Evolutionary conservation across 2,888 invertebrate species (phyloP).

Genomic region (Byasa hedistus): DNA sequence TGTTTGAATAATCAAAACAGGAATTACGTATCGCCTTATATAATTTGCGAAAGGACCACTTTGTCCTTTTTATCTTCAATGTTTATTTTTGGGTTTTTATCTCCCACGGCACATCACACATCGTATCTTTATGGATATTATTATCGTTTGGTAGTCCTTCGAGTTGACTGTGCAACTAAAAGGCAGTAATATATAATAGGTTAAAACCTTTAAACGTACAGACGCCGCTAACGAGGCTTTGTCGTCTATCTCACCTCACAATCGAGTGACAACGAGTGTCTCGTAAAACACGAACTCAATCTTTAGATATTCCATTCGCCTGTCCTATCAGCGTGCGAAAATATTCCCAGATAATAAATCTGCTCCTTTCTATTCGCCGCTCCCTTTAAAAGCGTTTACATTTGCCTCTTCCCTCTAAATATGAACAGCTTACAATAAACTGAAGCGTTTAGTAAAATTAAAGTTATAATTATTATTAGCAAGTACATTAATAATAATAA

Average conservation of each 20-base stretch:
- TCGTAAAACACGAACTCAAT: constrained; percentile 22
- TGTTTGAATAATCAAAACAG: too few relatives aligned
- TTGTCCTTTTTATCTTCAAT: too few relatives aligned
- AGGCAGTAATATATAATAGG: background rate
- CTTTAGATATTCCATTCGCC: constrained; percentile 17
- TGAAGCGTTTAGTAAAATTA: background rate
- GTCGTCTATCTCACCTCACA: constrained; percentile 16
- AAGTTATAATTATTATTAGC: background rate
- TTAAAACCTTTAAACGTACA: background rate
- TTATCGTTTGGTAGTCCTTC: too few relatives aligned
- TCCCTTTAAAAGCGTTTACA: background rate
- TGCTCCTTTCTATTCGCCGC: constrained; percentile 26
- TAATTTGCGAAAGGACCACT: too few relatives aligned
- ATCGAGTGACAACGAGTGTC: constrained; percentile 21
- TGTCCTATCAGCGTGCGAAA: constrained; percentile 27
- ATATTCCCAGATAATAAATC: constrained; percentile 29
- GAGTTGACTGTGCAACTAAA: too few relatives aligned
- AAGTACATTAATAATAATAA: too few relatives aligned
- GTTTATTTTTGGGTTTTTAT: too few relatives aligned
- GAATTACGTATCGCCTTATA: too few relatives aligned
- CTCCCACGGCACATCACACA: too few relatives aligned
- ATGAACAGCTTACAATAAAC: background rate
- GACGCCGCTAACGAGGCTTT: constrained; percentile 13
- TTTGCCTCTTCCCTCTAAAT: background rate
- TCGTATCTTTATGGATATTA: too few relatives aligned